Evolutionary conservation across 2,888 invertebrate genomes (phyloP).

Genomic region (Arrhopalites spinosus): DNA sequence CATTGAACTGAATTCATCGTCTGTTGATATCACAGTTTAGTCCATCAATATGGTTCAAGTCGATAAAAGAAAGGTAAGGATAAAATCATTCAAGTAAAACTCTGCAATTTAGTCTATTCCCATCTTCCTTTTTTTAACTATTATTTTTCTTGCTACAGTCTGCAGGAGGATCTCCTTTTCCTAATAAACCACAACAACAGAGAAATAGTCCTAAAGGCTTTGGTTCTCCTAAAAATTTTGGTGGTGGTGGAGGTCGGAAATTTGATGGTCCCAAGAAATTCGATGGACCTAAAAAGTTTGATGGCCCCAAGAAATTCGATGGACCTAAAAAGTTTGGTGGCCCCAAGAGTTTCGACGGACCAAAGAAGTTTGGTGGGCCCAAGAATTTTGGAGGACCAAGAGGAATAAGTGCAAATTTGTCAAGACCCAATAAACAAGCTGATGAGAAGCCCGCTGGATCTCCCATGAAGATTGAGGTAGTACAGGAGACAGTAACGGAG

Average conservation of each 20-base stretch:
- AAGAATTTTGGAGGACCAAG: not conserved
- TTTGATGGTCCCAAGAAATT: conserved; percentile 1
- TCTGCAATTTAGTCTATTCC: not conserved
- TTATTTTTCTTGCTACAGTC: conserved; percentile 19
- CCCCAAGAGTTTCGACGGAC: too few species aligned
- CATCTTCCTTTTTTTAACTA: not conserved
- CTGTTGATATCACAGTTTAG: not conserved
- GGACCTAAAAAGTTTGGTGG: not conserved
- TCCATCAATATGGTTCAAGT: conserved; percentile 31
- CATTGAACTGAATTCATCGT: not conserved
- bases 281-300: not conserved
- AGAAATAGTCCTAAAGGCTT: not conserved
- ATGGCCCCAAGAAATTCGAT: not conserved
- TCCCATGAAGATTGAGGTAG: conserved; percentile 34
- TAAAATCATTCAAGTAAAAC: not conserved
- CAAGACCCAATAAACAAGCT: not conserved
- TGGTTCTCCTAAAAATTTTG: not conserved
- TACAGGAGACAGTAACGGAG: conserved; percentile 17
- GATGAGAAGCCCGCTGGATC: not conserved
- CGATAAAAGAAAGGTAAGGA: conserved; percentile 29
- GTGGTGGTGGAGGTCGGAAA: conserved; percentile 10
- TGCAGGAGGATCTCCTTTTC: conserved; percentile 1
- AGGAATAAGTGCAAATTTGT: conserved; percentile 36
- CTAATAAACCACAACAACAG: conserved; percentile 2
- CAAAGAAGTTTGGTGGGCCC: not conserved